Conservation (phyloP, 1,140 invertebrate genomes). For the Leptinotarsa defecta region DNA sequence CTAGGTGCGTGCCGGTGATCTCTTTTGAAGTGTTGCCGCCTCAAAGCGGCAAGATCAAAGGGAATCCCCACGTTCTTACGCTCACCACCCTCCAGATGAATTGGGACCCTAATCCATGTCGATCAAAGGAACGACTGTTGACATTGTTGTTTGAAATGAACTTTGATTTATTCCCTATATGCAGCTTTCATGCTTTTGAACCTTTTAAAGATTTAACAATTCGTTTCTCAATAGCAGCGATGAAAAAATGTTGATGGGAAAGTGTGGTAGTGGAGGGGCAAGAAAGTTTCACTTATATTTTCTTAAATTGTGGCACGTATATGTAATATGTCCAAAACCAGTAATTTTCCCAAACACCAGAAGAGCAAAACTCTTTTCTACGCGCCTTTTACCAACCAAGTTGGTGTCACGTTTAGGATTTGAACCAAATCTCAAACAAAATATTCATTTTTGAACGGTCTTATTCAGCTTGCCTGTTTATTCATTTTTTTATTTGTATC, state of each 20-base stretch:
- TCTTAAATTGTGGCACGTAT: too few relatives aligned
- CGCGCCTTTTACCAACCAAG: too few relatives aligned
- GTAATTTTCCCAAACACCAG: too few relatives aligned
- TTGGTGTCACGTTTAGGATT: too few relatives aligned
- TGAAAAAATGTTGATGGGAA: neutral
- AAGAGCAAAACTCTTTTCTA: too few relatives aligned
- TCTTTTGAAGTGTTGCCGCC: constrained; percentile 17
- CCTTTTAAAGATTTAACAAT: neutral
- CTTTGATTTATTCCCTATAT: neutral
- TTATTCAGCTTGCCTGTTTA: too few relatives aligned
- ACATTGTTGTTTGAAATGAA: neutral
- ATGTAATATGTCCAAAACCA: too few relatives aligned
- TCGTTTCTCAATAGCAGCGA: neutral
- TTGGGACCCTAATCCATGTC: constrained; percentile 2
- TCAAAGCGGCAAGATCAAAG: constrained; percentile 21
- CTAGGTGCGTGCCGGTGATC: constrained; percentile 18
- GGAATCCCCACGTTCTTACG: constrained; percentile 6
- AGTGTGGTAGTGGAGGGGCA: too few relatives aligned
- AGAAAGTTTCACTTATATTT: too few relatives aligned
- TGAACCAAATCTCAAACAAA: too few relatives aligned
- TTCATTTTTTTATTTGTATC: too few relatives aligned
- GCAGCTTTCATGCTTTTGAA: neutral
- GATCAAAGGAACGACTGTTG: constrained; percentile 16
- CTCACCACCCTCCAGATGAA: constrained; percentile 11
- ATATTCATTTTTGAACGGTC: too few relatives aligned